These are phyloP conservation scores for Eurosta solidaginis DNA, from an alignment of 1,140 invertebrate genomes.

Conservation along the genomic window DNA sequence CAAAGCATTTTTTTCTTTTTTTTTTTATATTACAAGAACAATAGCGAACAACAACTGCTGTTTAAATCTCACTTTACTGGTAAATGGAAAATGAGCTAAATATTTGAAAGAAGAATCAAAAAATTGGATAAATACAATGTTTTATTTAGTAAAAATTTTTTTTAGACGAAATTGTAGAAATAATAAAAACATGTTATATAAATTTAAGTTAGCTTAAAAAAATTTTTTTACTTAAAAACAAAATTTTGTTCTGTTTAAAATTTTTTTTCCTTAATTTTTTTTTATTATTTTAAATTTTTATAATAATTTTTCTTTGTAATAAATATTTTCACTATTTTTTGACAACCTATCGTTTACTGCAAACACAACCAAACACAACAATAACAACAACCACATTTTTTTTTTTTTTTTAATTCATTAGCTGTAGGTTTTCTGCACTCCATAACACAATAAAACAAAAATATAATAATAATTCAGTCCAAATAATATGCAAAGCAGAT, in stretches of 20 bases:
- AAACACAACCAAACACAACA: background rate
- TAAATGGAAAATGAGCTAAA: constrained; percentile 1
- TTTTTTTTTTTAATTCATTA: background rate
- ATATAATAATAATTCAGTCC: background rate
- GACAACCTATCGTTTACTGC: background rate
- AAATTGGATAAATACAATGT: background rate
- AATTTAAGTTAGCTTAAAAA: no score
- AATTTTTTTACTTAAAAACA: no score
- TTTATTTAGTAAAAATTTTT: background rate
- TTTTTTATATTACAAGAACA: constrained; percentile 28
- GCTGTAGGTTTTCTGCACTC: background rate
- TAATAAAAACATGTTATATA: no score
- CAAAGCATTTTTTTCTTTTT: background rate
- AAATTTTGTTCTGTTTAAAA: no score
- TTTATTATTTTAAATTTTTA: background rate
- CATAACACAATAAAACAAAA: constrained; percentile 3
- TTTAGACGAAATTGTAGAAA: no score
- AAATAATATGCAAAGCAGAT: background rate
- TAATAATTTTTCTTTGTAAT: no score
- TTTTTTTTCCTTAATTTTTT: background rate
- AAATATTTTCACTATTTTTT: background rate
- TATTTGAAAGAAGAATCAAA: background rate
- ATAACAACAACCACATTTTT: background rate
- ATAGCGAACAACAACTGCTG: constrained; percentile 4
- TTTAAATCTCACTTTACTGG: constrained; percentile 29